Base-by-base conservation (phyloP, 2,888 invertebrate genomes). In the Chrysolina haemoptera region DNA sequence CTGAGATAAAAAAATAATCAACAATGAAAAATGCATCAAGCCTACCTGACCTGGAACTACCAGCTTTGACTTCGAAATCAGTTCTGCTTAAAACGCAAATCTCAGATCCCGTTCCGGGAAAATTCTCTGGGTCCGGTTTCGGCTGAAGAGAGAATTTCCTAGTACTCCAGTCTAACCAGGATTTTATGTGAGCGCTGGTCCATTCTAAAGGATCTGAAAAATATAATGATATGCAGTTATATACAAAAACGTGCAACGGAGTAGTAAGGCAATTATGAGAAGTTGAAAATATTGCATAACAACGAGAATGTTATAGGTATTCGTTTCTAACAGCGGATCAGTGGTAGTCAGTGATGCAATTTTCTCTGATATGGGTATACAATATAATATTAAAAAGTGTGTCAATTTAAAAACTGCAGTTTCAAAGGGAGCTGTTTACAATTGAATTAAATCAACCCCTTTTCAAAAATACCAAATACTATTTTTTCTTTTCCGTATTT, bases 131-230 rank as follows among this genome's bases (percentile, higher is more conserved):
- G 79, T 90, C 89, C 48, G 91, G 91, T 75, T 87, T 83, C 8
- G 91, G 91, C 62, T 88, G 88, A 74, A 93, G 88, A 50, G 90
- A 88, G 82, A 93, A 92, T 80, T 91, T 90, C 68, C 89, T 88
- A 41, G 90, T 89, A 81, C 91, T 90, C 93, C 93, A 93, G 55
- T 87, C 86, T 62, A 93, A 85, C 93, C 93, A 93, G 63, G 90
- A 89, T 72, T 87, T 86, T 76, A 93, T 91, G 85, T 93, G 90
- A 41, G 86, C 87, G 16, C 87, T 83, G 74, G 88, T 90, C 93
- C 93, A 93, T 84, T 91, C 91, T 66, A 89, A 88, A 35, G 93
- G 93, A 89, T 93, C 93, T 91, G 84, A 48, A 84, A 85, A 67
- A 53, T 46, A 43, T 27, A 64, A 18, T 35, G 46, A 46, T 46